phyloP scores from a whole-genome alignment of 2,113 vertebrate species.

The Ptilorrhoa leucosticta region DNA sequence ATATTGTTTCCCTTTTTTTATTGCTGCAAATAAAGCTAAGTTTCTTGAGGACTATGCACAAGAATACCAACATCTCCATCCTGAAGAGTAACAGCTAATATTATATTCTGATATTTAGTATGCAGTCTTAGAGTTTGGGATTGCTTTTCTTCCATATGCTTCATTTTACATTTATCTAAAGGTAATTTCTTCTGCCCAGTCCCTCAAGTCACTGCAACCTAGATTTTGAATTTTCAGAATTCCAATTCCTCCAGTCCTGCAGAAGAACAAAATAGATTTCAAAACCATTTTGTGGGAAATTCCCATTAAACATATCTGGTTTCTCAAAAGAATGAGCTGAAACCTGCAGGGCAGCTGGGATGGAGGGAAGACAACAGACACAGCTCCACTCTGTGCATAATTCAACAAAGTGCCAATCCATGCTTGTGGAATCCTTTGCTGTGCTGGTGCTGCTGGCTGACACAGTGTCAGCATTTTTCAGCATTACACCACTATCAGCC shows the following conservation, averaged over 20 bases:
- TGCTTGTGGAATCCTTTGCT: not conserved
- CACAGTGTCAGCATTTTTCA: conserved; percentile 13
- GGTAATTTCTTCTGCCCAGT: not conserved
- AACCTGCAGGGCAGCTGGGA: not conserved
- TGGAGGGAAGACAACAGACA: not conserved
- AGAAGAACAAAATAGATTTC: not conserved
- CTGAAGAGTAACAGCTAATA: not conserved
- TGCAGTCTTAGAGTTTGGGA: not conserved
- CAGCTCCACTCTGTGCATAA: not conserved
- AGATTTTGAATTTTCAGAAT: conserved; percentile 20
- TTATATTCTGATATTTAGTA: not conserved
- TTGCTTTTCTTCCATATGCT: not conserved
- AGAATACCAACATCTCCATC: not conserved
- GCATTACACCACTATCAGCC: conserved; percentile 1
- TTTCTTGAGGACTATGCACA: not conserved
- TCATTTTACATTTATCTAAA: not conserved
- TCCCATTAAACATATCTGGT: not conserved
- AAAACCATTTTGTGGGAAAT: not conserved
- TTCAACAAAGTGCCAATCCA: not conserved
- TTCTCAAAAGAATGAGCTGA: not conserved
- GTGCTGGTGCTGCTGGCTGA: not conserved
- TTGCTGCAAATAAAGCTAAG: not conserved
- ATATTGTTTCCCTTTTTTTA: not conserved
- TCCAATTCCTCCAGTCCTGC: not conserved
- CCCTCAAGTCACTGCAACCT: not conserved